Evolutionary conservation across 2,113 vertebrate genomes (phyloP).

Genomic region (Pontoporia blainvillei): DNA sequence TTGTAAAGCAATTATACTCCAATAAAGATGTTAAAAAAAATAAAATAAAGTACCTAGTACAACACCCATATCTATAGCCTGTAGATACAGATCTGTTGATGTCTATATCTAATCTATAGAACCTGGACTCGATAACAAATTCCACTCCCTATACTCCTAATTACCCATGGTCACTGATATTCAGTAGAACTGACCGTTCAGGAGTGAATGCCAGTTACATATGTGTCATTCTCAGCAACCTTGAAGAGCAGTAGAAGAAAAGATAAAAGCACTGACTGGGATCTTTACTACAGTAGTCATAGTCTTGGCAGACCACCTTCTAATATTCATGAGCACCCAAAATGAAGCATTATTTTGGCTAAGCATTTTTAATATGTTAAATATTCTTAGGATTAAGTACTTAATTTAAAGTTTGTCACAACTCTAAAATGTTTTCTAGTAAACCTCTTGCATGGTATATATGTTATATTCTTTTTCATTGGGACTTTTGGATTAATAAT

Average conservation of each 20-base stretch:
- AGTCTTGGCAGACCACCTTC: background rate
- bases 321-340: background rate
- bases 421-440: background rate
- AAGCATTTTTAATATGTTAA: constrained; percentile 8
- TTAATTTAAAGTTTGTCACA: constrained; percentile 18
- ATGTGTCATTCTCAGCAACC: background rate
- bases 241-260: background rate
- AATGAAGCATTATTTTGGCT: constrained; percentile 5
- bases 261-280: background rate
- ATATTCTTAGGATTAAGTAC: background rate
- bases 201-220: background rate
- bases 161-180: background rate
- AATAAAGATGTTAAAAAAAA: too few species aligned
- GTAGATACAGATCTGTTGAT: background rate
- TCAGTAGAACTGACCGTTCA: background rate
- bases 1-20: too few species aligned
- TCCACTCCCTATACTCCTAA: background rate
- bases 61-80: background rate
- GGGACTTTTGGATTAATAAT: background rate
- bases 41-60: background rate
- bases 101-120: background rate
- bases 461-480: background rate
- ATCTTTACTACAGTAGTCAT: background rate
- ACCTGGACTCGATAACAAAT: background rate
- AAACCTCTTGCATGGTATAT: background rate